Evolutionary conservation across 53 echinoderm and acorn worm species (phyloP).

Genomic region (Apostichopus leukothele): DNA sequence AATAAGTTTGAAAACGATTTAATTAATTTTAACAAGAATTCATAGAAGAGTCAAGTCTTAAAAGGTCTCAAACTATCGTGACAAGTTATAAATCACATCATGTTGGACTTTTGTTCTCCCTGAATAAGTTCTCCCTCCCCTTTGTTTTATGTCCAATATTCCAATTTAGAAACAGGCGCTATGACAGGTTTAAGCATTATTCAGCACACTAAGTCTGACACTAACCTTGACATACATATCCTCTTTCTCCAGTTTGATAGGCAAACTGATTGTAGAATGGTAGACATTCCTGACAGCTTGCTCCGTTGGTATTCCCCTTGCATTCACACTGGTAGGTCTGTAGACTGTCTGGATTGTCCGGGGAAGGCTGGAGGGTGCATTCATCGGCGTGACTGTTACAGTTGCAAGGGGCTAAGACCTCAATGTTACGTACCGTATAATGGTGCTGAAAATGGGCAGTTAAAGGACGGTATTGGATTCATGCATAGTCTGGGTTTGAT

Average conservation of each 20-base stretch:
- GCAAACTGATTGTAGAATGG: constrained; percentile 91
- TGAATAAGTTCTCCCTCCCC: too few species aligned
- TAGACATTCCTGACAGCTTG: constrained; percentile 73
- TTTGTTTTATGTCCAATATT: not conserved
- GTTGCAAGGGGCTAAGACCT: constrained; percentile 69
- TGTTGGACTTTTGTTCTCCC: too few species aligned
- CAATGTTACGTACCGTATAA: constrained; percentile 85
- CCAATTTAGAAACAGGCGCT: not conserved
- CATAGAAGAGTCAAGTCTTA: too few species aligned
- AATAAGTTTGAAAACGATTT: too few species aligned
- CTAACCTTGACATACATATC: constrained; percentile 64
- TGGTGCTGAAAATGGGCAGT: constrained; percentile 67
- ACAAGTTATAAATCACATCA: too few species aligned
- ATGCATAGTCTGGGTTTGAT: too few species aligned
- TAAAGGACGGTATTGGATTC: too few species aligned
- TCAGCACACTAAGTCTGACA: not conserved
- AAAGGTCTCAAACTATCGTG: too few species aligned
- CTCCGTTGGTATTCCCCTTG: constrained; percentile 76
- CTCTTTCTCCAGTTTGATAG: constrained; percentile 69
- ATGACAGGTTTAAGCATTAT: too few species aligned
- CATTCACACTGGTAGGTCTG: constrained; percentile 85
- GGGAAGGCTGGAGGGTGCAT: constrained; percentile 70
- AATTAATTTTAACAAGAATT: too few species aligned
- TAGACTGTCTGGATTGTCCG: constrained; percentile 41
- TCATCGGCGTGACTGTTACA: constrained; percentile 82